Evolutionary conservation across 1,140 invertebrate species (phyloP), one percentile per base, ranked within the genome.

Genomic region (Cydia pomonella): DNA sequence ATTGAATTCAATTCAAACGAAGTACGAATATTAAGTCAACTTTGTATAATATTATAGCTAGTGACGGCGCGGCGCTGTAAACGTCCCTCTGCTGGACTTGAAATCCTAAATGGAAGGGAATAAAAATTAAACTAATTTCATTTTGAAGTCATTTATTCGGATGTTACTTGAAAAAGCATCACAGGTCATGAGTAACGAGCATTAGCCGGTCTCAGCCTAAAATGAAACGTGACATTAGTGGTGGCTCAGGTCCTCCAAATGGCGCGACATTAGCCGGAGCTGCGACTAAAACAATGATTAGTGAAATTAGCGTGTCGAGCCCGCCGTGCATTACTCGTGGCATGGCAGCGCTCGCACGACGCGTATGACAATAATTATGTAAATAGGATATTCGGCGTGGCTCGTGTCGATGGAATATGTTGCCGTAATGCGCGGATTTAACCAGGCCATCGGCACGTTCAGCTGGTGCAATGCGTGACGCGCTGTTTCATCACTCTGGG

Each of bases 341-440:
- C 50, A 6, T 21, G 59, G 53, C 74, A 41, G 41, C 63, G 44
- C 16, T 47, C 16, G 29, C 64, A 41, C 38, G 23, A 2, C 80
- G 77, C 82, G 82, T 81, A 76, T 82, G 78, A 80, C 83, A 82
- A 83, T 84, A 87, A 88, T 90, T 90, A 89, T 89, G 88, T 85
- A 89, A 90, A 89, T 88, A 79, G 80, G 82, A 76, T 82, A 82
- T 80, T 81, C 80, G 77, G 64, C 76, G 74, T 59, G 53, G 71
- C 38, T 41, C 27, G 71, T 47, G 75, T 69, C 76, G 77, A 81
- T 81, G 78, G 76, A 82, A 78, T 81, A 78, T 73, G 74, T 38
- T 74, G 62, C 72, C 53, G 75, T 79, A 79, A 76, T 78, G 77
- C 73, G 64, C 62, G 69, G 72, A 73, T 76, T 73, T 77, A 79